Evolutionary conservation across 2,113 vertebrate genomes (phyloP).

Genomic region (Callithrix jacchus): DNA sequence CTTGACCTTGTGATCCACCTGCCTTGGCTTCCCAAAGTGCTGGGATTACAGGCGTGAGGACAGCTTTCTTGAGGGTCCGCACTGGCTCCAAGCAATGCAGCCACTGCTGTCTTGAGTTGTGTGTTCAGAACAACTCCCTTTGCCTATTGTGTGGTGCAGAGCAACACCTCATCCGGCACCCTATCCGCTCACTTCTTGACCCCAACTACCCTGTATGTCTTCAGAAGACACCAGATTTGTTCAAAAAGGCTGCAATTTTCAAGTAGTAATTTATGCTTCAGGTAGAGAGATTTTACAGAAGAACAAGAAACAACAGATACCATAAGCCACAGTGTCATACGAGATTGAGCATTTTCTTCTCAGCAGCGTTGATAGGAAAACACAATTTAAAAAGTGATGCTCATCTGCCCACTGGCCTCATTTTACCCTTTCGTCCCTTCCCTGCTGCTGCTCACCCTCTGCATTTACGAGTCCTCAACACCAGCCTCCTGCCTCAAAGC

Average conservation of each 20-base stretch:
- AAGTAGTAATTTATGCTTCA: neutral
- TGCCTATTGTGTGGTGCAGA: neutral
- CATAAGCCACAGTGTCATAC: neutral
- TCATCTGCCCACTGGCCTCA: rapidly evolving
- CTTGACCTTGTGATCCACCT: no score
- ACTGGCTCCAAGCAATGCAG: neutral
- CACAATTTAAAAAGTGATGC: neutral
- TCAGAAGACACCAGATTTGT: neutral
- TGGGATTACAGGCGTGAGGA: no score
- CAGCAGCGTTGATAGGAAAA: neutral
- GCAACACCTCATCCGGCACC: rapidly evolving
- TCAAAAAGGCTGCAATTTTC: neutral
- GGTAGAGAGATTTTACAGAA: neutral
- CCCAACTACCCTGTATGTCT: rapidly evolving
- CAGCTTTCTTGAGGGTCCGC: neutral
- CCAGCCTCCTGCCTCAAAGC: neutral
- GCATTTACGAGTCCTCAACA: neutral
- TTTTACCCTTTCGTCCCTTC: no score
- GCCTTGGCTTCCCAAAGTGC: no score
- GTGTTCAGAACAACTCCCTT: no score
- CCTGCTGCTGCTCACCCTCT: neutral
- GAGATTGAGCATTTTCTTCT: no score
- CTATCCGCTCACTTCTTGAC: rapidly evolving
- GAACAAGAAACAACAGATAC: rapidly evolving
- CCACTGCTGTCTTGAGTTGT: neutral